phyloP scores from a whole-genome alignment of 2,797 vertebrate species.

The Protosalanx chinensis region DNA sequence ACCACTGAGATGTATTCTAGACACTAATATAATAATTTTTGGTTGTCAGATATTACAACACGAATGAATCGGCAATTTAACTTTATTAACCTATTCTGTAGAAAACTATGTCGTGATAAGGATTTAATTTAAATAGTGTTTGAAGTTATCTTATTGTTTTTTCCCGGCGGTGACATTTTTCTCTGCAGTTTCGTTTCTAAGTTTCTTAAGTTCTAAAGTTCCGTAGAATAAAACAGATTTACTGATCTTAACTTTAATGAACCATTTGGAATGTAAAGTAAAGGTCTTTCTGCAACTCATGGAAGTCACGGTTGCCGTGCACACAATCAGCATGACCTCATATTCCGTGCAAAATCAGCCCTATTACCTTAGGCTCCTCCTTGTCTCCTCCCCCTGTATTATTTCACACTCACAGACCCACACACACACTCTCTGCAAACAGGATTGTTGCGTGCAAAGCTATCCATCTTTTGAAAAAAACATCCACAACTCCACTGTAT shows the following conservation, averaged over 20 bases:
- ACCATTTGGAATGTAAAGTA: too few relatives aligned
- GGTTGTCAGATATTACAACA: background rate
- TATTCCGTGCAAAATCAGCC: slow-evolving; percentile 18
- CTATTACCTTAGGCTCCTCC: slow-evolving; percentile 36
- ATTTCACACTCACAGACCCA: slow-evolving; percentile 14
- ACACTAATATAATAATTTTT: too few relatives aligned
- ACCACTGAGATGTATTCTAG: too few relatives aligned
- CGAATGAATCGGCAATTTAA: background rate
- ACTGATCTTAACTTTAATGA: background rate
- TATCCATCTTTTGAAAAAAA: slow-evolving; percentile 34
- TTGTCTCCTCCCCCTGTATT: slow-evolving; percentile 7
- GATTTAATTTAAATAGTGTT: background rate
- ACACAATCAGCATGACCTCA: background rate
- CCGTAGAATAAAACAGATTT: background rate
- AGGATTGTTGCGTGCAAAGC: slow-evolving; percentile 50
- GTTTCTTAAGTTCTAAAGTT: background rate
- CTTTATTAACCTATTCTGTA: background rate
- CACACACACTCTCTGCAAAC: slow-evolving; percentile 4
- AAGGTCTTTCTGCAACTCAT: slow-evolving; percentile 1
- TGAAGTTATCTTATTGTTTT: background rate
- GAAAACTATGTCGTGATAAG: background rate
- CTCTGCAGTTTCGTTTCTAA: too few relatives aligned
- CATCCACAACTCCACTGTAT: slow-evolving; percentile 20
- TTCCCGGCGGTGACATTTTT: too few relatives aligned
- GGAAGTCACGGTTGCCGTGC: background rate